Evolutionary conservation across 2,797 vertebrate genomes (phyloP).

Genomic region (Melanotaenia maccullochi): DNA sequence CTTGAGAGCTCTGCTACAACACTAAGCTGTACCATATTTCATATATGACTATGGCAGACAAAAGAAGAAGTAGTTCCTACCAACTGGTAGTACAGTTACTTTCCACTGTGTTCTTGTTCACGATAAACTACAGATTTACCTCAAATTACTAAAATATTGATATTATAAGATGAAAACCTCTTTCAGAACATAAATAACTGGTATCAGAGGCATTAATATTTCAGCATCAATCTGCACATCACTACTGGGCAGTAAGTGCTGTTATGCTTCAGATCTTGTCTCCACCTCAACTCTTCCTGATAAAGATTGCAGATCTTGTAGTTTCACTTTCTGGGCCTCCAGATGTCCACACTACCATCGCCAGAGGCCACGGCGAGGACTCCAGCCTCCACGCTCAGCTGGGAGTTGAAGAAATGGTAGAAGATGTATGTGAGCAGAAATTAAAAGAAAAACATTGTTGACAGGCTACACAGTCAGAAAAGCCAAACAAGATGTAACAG

Average conservation of each 20-base stretch:
- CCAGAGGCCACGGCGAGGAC: constrained; percentile 88
- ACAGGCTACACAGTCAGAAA: neutral
- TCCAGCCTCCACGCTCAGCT: constrained; percentile 89
- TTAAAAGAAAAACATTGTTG: neutral
- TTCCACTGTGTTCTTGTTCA: too few relatives aligned
- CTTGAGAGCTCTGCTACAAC: too few relatives aligned
- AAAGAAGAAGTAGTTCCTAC: too few relatives aligned
- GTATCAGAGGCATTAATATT: too few relatives aligned
- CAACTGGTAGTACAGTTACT: too few relatives aligned
- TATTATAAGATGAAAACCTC: too few relatives aligned
- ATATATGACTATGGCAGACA: too few relatives aligned
- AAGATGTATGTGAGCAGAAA: neutral
- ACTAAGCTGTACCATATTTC: too few relatives aligned
- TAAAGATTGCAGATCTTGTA: neutral
- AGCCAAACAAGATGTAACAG: neutral
- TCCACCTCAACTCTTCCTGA: neutral
- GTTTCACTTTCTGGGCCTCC: constrained; percentile 81
- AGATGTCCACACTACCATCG: constrained; percentile 86
- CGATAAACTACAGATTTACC: too few relatives aligned
- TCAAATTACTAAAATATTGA: too few relatives aligned
- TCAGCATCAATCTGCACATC: too few relatives aligned
- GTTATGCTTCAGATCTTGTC: neutral
- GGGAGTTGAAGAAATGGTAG: constrained; percentile 7
- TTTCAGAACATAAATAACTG: too few relatives aligned
- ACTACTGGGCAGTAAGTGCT: neutral